Evolutionary conservation across 2,797 vertebrate genomes (phyloP).

Genomic region (Phyllotis vaccarum): DNA sequence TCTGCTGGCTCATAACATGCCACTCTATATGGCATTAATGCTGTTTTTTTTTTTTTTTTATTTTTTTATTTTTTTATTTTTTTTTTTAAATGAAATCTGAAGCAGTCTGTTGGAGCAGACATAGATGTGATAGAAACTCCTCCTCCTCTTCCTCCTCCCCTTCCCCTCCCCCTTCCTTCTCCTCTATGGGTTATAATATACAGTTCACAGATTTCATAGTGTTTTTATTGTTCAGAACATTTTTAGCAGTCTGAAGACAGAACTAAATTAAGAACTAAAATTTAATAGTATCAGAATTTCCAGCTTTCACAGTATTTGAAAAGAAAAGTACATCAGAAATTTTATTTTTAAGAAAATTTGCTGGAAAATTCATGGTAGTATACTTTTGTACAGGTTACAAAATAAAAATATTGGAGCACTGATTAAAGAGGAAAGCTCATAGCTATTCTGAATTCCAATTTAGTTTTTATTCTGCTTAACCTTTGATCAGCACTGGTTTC

Average conservation of each 20-base stretch:
- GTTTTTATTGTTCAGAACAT: background rate
- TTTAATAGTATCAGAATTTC: background rate
- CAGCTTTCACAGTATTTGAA: constrained; percentile 27
- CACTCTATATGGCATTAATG: background rate
- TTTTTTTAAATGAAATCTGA: background rate
- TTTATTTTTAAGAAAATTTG: constrained; percentile 60
- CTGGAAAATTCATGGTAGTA: constrained; percentile 4
- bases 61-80: too few relatives aligned
- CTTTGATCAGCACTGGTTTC: constrained; percentile 76
- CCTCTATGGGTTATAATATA: background rate
- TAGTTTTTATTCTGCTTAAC: constrained; percentile 78
- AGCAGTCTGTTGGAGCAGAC: background rate
- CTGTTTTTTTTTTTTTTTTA: too few relatives aligned
- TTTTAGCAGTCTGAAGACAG: background rate
- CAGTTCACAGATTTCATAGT: background rate
- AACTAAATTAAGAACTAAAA: background rate
- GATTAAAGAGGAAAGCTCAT: background rate
- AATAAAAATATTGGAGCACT: constrained; percentile 36
- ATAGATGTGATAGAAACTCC: background rate
- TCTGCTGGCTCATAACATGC: background rate
- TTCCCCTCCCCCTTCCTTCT: background rate
- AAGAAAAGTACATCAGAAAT: background rate
- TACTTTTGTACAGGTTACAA: constrained; percentile 56
- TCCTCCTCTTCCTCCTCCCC: too few relatives aligned
- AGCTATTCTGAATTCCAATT: constrained; percentile 75